phyloP scores from a whole-genome alignment of 2,888 invertebrate species.

The Cheilosia urbana region DNA sequence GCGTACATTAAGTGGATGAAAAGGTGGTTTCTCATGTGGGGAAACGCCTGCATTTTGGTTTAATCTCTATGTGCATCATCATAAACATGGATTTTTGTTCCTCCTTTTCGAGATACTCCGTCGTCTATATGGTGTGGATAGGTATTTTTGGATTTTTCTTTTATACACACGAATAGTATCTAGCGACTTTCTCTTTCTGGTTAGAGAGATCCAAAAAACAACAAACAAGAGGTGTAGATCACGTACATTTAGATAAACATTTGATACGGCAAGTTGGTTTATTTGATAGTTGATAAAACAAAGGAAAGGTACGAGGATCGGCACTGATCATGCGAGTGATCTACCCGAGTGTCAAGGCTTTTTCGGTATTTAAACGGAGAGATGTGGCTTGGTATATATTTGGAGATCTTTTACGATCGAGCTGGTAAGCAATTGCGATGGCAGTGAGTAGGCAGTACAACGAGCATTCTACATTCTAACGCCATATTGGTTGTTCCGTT shows the following conservation, averaged over 20 bases:
- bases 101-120: not conserved
- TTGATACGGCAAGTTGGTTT: not conserved
- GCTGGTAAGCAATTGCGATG: too few species aligned
- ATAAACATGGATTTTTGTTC: conserved; percentile 22
- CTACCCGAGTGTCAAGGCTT: too few species aligned
- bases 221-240: not conserved
- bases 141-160: not conserved
- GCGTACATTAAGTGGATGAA: conserved; percentile 42
- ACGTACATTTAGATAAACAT: conserved; percentile 7
- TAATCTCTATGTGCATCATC: conserved; percentile 33
- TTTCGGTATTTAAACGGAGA: too few species aligned
- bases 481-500: too few species aligned
- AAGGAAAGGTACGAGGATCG: too few species aligned
- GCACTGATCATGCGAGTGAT: too few species aligned
- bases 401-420: too few species aligned
- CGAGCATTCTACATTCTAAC: too few species aligned
- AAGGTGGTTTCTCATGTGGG: conserved; percentile 28
- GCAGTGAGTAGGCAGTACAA: too few species aligned
- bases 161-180: conserved; percentile 11
- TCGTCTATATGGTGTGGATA: conserved; percentile 9
- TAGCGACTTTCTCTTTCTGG: conserved; percentile 46
- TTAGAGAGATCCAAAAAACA: conserved; percentile 1
- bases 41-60: conserved; percentile 57
- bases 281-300: conserved; percentile 2
- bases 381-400: too few species aligned